A percentile compares a stretch with the other conserved stretches of the same genome.
phyloP scores from a whole-genome alignment of 2,888 invertebrate species.

The Sesia apiformis region DNA sequence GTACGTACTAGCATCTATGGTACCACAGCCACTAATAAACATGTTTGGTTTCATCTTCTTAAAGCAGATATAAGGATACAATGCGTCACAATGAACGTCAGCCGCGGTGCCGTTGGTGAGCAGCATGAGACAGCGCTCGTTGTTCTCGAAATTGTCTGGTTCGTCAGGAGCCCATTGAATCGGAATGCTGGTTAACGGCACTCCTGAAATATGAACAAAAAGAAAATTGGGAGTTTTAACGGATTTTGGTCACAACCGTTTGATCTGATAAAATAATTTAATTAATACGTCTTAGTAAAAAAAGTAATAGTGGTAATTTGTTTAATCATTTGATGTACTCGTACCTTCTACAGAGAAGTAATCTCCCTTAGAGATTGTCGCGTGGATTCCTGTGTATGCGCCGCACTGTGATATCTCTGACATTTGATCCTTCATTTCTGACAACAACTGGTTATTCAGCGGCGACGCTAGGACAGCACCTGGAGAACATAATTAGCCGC shows the following conservation, averaged over 20 bases:
- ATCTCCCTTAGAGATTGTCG: not conserved
- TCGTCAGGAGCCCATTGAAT: slow-evolving; percentile 10
- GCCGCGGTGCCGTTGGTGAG: slow-evolving; percentile 5
- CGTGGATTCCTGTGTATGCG: not conserved
- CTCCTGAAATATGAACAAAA: slow-evolving; percentile 5
- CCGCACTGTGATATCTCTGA: not conserved
- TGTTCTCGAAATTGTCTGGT: slow-evolving; percentile 9
- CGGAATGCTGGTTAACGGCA: slow-evolving; percentile 10
- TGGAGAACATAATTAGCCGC: not conserved
- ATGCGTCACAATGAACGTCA: slow-evolving; percentile 11
- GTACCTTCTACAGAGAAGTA: not conserved
- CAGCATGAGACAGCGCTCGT: slow-evolving; percentile 9
- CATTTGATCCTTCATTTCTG: slow-evolving; percentile 12
- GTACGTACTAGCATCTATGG: slow-evolving; percentile 11
- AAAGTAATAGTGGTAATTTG: too few species aligned
- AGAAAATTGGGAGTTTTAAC: too few species aligned
- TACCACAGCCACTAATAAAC: slow-evolving; percentile 11
- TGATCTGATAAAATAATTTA: too few species aligned
- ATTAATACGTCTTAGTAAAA: too few species aligned
- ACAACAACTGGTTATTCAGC: slow-evolving; percentile 11
- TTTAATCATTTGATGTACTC: not conserved
- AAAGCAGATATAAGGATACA: slow-evolving; percentile 13
- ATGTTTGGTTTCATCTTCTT: slow-evolving; percentile 4
- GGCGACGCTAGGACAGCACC: not conserved
- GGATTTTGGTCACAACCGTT: too few species aligned